These are phyloP conservation scores for Macrosoma leucophasiata DNA, from an alignment of 2,888 invertebrate species.

Conservation along the genomic window DNA sequence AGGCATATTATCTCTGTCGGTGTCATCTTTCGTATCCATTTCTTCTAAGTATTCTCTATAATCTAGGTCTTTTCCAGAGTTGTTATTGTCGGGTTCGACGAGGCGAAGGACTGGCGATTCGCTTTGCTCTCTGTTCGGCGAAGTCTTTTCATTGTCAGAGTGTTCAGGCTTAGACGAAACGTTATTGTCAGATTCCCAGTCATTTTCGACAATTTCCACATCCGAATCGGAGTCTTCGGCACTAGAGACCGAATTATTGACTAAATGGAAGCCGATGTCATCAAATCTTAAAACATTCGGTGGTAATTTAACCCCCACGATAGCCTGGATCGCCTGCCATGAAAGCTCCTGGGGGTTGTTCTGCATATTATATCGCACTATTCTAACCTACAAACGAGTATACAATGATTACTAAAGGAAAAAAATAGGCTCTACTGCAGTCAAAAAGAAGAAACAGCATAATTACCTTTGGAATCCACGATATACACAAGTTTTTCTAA, in stretches of 20 bases:
- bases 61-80: constrained; percentile 55
- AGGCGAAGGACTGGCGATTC: constrained; percentile 66
- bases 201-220: constrained; percentile 72
- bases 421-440: constrained; percentile 23
- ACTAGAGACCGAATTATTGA: constrained; percentile 62
- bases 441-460: constrained; percentile 28
- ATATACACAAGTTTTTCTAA: constrained; percentile 42
- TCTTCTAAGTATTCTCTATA: constrained; percentile 61
- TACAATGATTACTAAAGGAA: constrained; percentile 53
- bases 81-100: constrained; percentile 67
- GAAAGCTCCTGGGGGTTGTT: constrained; percentile 77
- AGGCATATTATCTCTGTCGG: constrained; percentile 48
- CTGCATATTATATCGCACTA: constrained; percentile 76
- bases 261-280: constrained; percentile 70
- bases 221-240: constrained; percentile 71
- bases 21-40: constrained; percentile 60
- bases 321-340: constrained; percentile 76
- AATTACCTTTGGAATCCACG: constrained; percentile 61
- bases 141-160: constrained; percentile 67
- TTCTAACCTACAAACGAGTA: constrained; percentile 74
- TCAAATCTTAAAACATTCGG: constrained; percentile 71
- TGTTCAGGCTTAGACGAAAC: constrained; percentile 62
- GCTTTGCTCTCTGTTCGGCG: constrained; percentile 62
- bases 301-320: constrained; percentile 74
- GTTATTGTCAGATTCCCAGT: constrained; percentile 70